These are phyloP conservation scores for Malthinus flaveolus DNA, from an alignment of 2,888 invertebrate species.

Conservation along the genomic window DNA sequence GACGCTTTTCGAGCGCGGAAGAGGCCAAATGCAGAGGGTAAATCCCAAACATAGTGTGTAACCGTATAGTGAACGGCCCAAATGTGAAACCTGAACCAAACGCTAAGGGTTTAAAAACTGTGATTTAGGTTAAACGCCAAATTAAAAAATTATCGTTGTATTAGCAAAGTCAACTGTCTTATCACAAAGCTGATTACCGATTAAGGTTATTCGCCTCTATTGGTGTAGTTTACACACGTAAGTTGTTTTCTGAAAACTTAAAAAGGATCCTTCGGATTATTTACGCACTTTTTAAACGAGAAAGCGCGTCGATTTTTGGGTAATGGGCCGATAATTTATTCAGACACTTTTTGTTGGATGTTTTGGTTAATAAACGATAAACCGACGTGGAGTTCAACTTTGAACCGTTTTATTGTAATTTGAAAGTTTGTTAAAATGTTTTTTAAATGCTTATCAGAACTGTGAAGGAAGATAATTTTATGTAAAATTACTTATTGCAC, in stretches of 20 bases:
- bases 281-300: too few species aligned
- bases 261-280: background rate
- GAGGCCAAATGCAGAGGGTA: too few species aligned
- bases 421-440: slow-evolving; percentile 13
- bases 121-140: background rate
- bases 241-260: slow-evolving; percentile 5
- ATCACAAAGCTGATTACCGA: slow-evolving; percentile 14
- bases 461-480: slow-evolving; percentile 8
- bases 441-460: slow-evolving; percentile 14
- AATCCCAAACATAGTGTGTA: too few species aligned
- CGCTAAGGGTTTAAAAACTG: background rate
- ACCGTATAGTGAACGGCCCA: too few species aligned
- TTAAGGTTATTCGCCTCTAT: slow-evolving; percentile 26
- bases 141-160: slow-evolving; percentile 13
- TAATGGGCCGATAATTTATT: too few species aligned
- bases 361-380: too few species aligned
- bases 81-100: too few species aligned
- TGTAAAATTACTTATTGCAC: slow-evolving; percentile 12
- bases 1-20: too few species aligned
- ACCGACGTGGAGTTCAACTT: background rate
- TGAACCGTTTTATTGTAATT: slow-evolving; percentile 1
- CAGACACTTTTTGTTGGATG: too few species aligned
- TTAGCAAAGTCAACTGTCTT: slow-evolving; percentile 26
- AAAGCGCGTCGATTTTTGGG: too few species aligned
- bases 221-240: slow-evolving; percentile 12